Conservation (phyloP, 2,888 invertebrate genomes). For the Boloria selene region DNA sequence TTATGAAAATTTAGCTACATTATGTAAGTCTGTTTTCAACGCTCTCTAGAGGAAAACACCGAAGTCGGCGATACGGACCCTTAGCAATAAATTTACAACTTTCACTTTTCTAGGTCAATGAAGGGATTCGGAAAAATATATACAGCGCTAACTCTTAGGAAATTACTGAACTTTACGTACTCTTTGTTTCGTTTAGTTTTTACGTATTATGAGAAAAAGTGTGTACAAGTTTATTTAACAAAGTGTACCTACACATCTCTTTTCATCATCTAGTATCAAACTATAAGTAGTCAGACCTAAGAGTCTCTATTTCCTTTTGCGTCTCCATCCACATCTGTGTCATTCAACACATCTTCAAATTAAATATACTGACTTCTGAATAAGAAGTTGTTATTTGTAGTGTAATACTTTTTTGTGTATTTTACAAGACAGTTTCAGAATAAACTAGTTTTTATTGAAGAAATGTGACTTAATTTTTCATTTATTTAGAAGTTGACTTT, state of each 20-base stretch:
- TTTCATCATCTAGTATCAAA: too few species aligned
- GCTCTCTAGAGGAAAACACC: conserved; percentile 19
- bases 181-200: conserved; percentile 25
- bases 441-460: too few species aligned
- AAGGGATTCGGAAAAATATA: conserved; percentile 26
- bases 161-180: conserved; percentile 21
- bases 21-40: conserved; percentile 25
- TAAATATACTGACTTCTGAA: too few species aligned
- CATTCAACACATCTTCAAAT: too few species aligned
- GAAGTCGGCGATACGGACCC: conserved; percentile 18
- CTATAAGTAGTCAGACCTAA: too few species aligned
- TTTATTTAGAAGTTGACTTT: too few species aligned
- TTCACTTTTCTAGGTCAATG: conserved; percentile 37
- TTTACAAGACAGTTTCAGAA: too few species aligned
- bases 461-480: too few species aligned
- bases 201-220: conserved; percentile 11
- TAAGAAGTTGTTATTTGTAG: too few species aligned
- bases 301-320: too few species aligned
- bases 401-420: too few species aligned
- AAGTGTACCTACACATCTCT: not conserved
- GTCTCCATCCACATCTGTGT: too few species aligned
- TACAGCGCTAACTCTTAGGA: conserved; percentile 18
- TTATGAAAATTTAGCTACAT: conserved; percentile 32
- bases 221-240: conserved; percentile 7
- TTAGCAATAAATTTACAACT: conserved; percentile 37